These are phyloP conservation scores for Eudyptes chrysolophus DNA, from an alignment of 2,113 vertebrate species.

Conservation along the genomic window DNA sequence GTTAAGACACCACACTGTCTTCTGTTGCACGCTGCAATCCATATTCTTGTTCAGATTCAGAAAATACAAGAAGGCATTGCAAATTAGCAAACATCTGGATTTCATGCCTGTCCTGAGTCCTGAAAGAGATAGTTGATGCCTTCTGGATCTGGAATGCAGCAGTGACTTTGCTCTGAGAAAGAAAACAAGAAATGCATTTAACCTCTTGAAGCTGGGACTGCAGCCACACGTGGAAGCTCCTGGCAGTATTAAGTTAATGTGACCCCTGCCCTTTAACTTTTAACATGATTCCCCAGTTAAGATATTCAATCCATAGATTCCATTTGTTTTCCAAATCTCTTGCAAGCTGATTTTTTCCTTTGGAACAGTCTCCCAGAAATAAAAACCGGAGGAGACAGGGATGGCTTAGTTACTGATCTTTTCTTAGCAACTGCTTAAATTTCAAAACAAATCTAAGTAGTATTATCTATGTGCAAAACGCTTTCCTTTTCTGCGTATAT, in stretches of 20 bases:
- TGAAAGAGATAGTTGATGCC: slow-evolving; percentile 1
- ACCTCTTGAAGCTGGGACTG: not conserved
- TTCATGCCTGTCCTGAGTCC: slow-evolving; percentile 12
- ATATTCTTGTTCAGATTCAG: not conserved
- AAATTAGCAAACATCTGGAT: slow-evolving; percentile 51
- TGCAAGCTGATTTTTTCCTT: not conserved
- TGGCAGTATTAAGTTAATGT: not conserved
- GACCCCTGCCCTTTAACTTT: not conserved
- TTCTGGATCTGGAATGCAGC: slow-evolving; percentile 4
- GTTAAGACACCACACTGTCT: not conserved
- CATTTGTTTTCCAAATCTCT: not conserved
- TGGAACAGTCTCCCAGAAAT: not conserved
- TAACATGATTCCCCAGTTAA: not conserved
- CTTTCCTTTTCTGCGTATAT: not conserved
- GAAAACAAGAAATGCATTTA: not conserved
- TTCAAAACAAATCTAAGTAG: not conserved
- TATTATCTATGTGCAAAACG: not conserved
- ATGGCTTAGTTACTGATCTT: not conserved
- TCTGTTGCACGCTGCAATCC: not conserved
- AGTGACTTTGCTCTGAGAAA: not conserved
- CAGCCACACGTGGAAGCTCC: not conserved
- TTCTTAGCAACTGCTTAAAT: not conserved
- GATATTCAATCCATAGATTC: not conserved
- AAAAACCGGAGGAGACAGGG: not conserved
- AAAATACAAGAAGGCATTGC: not conserved